Conservation (phyloP, 2,888 invertebrate species). For the Nomada ruficornis region DNA sequence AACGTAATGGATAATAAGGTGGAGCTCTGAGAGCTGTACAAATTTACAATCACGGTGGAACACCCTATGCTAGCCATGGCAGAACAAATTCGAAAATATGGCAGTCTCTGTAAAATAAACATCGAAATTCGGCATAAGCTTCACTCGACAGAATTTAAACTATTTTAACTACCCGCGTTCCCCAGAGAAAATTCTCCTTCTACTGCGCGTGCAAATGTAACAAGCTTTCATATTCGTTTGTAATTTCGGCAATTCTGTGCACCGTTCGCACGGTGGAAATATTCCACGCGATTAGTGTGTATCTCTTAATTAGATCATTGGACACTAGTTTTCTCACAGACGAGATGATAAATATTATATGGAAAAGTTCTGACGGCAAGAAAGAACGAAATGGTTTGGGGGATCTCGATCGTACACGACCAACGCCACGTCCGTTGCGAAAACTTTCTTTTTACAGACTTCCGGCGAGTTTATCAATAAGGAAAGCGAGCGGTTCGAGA, state of each 20-base stretch:
- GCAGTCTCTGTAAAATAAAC: not conserved
- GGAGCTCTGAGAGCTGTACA: not conserved
- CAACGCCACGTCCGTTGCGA: conserved; percentile 24
- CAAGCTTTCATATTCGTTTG: not conserved
- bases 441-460: conserved; percentile 38
- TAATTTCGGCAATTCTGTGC: not conserved
- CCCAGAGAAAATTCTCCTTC: not conserved
- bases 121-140: not conserved
- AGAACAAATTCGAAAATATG: not conserved
- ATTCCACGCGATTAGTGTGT: no score
- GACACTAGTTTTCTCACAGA: not conserved
- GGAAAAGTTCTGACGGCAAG: not conserved
- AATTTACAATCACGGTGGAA: not conserved
- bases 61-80: not conserved
- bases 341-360: conserved; percentile 1
- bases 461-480: conserved; percentile 60
- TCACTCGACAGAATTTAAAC: not conserved
- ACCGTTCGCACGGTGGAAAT: no score
- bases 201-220: not conserved
- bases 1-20: not conserved
- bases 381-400: not conserved
- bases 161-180: conserved; percentile 4
- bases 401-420: conserved; percentile 24
- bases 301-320: no score
- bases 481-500: conserved; percentile 29